Evolutionary conservation across 2,888 invertebrate species (phyloP), one percentile per base, ranked within the genome.

Genomic region (Mycogona germanica): DNA sequence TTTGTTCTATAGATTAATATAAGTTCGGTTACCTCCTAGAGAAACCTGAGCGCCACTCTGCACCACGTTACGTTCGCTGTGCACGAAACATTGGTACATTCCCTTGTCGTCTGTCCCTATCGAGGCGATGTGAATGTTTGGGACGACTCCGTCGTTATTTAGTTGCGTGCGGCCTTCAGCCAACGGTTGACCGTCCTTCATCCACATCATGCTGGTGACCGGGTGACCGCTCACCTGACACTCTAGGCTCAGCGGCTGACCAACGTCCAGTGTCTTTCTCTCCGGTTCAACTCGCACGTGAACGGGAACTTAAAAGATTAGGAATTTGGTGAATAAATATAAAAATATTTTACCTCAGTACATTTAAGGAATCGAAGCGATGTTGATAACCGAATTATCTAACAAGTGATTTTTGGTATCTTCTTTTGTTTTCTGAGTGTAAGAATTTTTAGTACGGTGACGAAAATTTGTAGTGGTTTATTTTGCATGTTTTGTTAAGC

Each of bases 41-140:
- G 17, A 29, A 9, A 52, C 46, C 19, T 52, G 45, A 23, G 42
- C 35, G 1, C 25, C 37, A 21, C 29, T 25, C 9, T 52, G 45
- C 14, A 37, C 25, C 12, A 52, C 45, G 37, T 9, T 30, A 17
- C 28, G 21, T n/a, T 41, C 52, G 35, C 29, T 45, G 25, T 45
- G 28, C 9, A 35, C 35, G 23, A 45, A 52, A 19, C 52, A 52
- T 37, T 52, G 52, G 46, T 52, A 52, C 44, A 52, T 45, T 32
- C 52, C 52, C 28, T 52, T 52, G 17, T 52, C 45, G 12, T 46
- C 30, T 6, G 45, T 29, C 2, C 23, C 19, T 17, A 45, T 30
- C 17, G 9, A 19, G 4, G 41, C n/a, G 3, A 52, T 19, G 19
- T 35, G 23, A 7, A 52, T 19, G 3, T 19, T 37, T 5, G 52